Evolutionary conservation across 1,140 invertebrate genomes (phyloP).

Genomic region (Drosophila orosa): DNA sequence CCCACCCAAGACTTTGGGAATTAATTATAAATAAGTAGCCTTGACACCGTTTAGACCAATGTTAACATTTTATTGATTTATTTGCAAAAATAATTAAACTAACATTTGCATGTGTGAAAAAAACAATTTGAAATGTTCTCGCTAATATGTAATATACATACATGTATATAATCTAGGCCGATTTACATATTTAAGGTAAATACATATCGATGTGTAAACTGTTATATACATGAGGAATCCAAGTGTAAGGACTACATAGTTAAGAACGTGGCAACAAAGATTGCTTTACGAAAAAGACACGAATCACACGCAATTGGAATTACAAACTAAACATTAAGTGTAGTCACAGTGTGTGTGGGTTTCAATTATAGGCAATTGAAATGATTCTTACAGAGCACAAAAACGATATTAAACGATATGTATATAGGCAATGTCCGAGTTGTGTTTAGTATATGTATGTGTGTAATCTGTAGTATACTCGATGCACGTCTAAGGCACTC

Average conservation of each 20-base stretch:
- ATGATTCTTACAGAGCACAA: conserved; percentile 58
- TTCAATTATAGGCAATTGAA: conserved; percentile 69
- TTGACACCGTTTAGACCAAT: conserved; percentile 6
- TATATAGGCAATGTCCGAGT: conserved; percentile 43
- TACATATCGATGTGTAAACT: conserved; percentile 36
- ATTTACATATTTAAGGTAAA: conserved; percentile 60
- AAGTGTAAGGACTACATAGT: conserved; percentile 48
- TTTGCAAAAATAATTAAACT: conserved; percentile 68
- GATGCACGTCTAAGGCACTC: conserved; percentile 81
- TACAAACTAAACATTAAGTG: conserved; percentile 56
- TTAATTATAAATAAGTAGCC: background rate
- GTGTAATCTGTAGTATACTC: conserved; percentile 66
- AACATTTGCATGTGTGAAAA: conserved; percentile 41
- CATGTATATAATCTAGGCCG: conserved; percentile 18
- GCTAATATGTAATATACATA: conserved; percentile 22
- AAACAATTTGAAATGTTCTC: conserved; percentile 39
- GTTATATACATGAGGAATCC: conserved; percentile 64
- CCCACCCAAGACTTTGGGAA: background rate
- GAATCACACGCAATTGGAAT: conserved; percentile 69
- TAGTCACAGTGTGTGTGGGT: conserved; percentile 54
- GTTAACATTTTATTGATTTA: conserved; percentile 48
- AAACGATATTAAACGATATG: conserved; percentile 47
- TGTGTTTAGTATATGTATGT: conserved; percentile 13
- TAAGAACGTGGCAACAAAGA: conserved; percentile 28
- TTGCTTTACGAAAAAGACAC: conserved; percentile 26